phyloP scores from a whole-genome alignment of 2,797 vertebrate genomes.

The Catostomus latipinnis region DNA sequence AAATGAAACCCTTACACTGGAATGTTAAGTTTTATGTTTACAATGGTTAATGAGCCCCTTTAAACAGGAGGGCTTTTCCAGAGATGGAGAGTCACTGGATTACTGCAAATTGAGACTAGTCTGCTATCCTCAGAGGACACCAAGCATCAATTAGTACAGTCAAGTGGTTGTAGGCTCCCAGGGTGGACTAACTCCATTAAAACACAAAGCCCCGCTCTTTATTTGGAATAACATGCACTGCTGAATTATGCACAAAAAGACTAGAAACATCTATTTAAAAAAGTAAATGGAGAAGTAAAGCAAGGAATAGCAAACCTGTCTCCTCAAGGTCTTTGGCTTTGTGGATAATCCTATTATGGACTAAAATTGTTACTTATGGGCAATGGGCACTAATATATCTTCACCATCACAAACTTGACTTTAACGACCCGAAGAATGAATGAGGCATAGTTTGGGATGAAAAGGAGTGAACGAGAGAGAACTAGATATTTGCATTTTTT shows the following conservation, averaged over 20 bases:
- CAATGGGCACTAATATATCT: neutral
- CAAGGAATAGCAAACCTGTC: neutral
- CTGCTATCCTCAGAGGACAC: neutral
- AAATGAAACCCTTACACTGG: neutral
- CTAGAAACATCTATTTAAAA: neutral
- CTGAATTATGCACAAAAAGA: no score
- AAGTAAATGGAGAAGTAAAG: constrained; percentile 13
- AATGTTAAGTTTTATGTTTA: neutral
- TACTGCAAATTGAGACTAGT: neutral
- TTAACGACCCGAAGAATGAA: constrained; percentile 4
- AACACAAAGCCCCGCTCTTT: neutral
- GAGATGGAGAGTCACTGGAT: neutral
- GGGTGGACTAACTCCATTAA: constrained; percentile 11
- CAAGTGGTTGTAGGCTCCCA: neutral
- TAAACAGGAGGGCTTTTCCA: constrained; percentile 2
- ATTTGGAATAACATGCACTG: no score
- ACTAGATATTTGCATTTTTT: neutral
- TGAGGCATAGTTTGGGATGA: neutral
- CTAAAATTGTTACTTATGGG: neutral
- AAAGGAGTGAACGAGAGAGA: neutral
- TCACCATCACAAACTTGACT: constrained; percentile 7
- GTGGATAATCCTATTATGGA: constrained; percentile 32
- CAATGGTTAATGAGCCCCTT: neutral
- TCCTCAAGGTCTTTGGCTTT: neutral
- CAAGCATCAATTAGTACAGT: constrained; percentile 25